Conservation (phyloP, 1,140 invertebrate genomes). For the Mycetomoellerius zeteki region DNA sequence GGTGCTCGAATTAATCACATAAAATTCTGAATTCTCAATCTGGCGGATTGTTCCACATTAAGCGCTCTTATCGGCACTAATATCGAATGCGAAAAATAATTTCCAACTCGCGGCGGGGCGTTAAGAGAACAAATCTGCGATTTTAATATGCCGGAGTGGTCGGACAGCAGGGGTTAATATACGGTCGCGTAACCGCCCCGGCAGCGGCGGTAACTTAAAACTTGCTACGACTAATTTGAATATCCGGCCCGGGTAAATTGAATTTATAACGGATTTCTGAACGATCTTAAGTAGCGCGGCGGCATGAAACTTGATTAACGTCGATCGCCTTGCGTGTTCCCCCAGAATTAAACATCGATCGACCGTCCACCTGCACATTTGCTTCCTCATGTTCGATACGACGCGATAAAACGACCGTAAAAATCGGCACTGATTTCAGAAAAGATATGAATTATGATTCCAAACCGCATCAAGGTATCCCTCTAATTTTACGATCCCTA, state of each 20-base stretch:
- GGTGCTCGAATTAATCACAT: constrained; percentile 29
- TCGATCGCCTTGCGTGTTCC: constrained; percentile 59
- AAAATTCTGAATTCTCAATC: constrained; percentile 48
- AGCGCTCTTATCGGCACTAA: constrained; percentile 29
- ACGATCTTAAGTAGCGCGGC: constrained; percentile 61
- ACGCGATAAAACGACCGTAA: constrained; percentile 25
- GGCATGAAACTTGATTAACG: constrained; percentile 66
- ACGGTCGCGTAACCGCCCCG: constrained; percentile 58
- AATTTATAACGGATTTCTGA: constrained; percentile 66
- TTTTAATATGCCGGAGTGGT: constrained; percentile 60
- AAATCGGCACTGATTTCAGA: constrained; percentile 9
- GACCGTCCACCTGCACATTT: constrained; percentile 25
- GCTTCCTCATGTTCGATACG: constrained; percentile 35
- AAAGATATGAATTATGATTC: background rate
- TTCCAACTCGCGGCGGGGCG: constrained; percentile 23
- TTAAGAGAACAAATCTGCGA: constrained; percentile 62
- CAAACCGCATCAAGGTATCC: background rate
- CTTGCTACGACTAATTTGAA: constrained; percentile 65
- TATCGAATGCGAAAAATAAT: constrained; percentile 52
- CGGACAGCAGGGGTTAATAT: constrained; percentile 61
- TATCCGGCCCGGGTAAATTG: constrained; percentile 61
- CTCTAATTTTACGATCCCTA: background rate
- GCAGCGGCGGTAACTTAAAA: constrained; percentile 60
- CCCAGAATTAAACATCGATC: constrained; percentile 59
- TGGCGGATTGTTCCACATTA: background rate